phyloP scores from a whole-genome alignment of 2,113 vertebrate genomes.

The Micromys minutus region DNA sequence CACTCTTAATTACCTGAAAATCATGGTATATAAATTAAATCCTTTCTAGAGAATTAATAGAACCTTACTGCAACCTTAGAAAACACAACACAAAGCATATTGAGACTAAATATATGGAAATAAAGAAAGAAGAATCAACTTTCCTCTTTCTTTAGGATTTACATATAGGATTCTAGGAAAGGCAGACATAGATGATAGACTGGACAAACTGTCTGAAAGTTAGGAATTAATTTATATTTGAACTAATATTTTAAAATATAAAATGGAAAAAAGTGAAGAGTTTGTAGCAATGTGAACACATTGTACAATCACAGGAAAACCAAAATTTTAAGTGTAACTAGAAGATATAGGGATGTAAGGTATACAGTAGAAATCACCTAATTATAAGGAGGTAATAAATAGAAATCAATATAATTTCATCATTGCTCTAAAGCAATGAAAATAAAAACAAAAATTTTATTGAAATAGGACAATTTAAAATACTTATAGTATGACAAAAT shows the following conservation, averaged over 20 bases:
- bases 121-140: neutral
- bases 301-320: neutral
- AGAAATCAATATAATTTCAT: neutral
- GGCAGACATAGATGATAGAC: neutral
- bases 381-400: neutral
- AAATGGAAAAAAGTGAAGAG: neutral
- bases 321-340: neutral
- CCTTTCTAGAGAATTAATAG: neutral
- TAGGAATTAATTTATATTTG: neutral
- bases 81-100: too few relatives aligned
- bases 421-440: neutral
- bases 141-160: too few relatives aligned
- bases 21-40: neutral
- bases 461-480: neutral
- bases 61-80: neutral
- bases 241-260: too few relatives aligned
- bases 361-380: neutral
- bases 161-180: neutral
- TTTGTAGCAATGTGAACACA: neutral
- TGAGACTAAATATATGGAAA: neutral
- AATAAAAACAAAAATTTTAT: neutral
- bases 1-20: neutral
- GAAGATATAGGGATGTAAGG: fast-evolving
- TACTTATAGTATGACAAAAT: neutral
- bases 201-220: neutral